Conservation (phyloP, 2,888 invertebrate genomes). For the Bhutanitis thaidina region DNA sequence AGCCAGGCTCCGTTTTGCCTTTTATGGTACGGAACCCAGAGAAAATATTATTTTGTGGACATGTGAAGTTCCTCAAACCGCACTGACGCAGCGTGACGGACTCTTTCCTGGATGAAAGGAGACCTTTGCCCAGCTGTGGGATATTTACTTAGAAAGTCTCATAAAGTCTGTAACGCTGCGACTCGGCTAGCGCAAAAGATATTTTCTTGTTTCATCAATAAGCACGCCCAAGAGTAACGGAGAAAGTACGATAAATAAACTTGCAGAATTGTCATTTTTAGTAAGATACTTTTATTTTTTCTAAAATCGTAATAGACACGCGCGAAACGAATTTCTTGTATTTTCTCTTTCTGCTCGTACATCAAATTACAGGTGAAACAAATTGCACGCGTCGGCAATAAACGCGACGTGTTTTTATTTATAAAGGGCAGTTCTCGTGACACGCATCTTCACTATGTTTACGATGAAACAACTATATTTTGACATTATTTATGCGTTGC, state of each 20-base stretch:
- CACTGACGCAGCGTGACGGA: no score
- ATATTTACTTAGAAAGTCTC: no score
- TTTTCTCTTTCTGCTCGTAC: constrained; percentile 40
- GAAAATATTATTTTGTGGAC: no score
- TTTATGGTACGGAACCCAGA: no score
- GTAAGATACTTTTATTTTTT: constrained; percentile 2
- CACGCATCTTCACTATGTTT: constrained; percentile 34
- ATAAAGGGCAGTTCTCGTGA: constrained; percentile 50
- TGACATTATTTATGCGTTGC: constrained; percentile 13
- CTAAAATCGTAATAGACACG: constrained; percentile 17
- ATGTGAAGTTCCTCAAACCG: no score
- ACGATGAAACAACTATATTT: constrained; percentile 19
- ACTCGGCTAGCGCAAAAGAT: no score
- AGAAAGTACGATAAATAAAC: background rate
- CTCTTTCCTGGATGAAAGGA: no score
- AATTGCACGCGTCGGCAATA: constrained; percentile 57
- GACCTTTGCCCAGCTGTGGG: no score
- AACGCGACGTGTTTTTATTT: constrained; percentile 57
- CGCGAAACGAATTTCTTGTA: constrained; percentile 18
- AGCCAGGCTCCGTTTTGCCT: no score
- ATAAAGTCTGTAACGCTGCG: no score
- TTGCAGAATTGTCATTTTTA: background rate
- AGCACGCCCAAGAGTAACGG: no score
- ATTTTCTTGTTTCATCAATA: no score
- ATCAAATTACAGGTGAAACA: constrained; percentile 68